Evolutionary conservation across 2,797 vertebrate species (phyloP).

Genomic region (Anguilla pacifica): DNA sequence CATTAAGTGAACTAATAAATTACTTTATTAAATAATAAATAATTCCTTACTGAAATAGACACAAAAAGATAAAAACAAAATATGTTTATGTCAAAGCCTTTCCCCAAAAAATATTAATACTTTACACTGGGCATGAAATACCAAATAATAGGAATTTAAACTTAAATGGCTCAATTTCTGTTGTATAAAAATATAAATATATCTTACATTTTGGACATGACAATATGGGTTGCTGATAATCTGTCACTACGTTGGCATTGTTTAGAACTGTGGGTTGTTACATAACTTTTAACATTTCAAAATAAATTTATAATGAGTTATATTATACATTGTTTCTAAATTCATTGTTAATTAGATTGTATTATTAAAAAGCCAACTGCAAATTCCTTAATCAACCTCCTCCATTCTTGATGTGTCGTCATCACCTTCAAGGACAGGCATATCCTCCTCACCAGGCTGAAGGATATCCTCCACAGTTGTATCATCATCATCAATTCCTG

Average conservation of each 20-base stretch:
- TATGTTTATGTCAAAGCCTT: not conserved
- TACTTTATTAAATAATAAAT: constrained; percentile 79
- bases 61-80: constrained; percentile 57
- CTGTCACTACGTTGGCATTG: no score
- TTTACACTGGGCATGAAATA: not conserved
- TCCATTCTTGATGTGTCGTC: constrained; percentile 82
- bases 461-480: constrained; percentile 69
- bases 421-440: constrained; percentile 80
- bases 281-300: no score
- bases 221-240: not conserved
- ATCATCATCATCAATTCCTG: constrained; percentile 81
- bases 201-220: not conserved
- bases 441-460: constrained; percentile 74
- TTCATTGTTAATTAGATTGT: constrained; percentile 17
- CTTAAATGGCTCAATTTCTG: not conserved
- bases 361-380: constrained; percentile 38
- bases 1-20: no score
- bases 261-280: no score
- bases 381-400: constrained; percentile 73
- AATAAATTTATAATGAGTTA: no score
- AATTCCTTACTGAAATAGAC: constrained; percentile 55
- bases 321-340: no score
- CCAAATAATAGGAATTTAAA: not conserved
- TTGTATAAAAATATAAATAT: not conserved
- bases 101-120: no score